Conservation (phyloP, 2,113 vertebrate genomes). For the Platichthys flesus region DNA sequence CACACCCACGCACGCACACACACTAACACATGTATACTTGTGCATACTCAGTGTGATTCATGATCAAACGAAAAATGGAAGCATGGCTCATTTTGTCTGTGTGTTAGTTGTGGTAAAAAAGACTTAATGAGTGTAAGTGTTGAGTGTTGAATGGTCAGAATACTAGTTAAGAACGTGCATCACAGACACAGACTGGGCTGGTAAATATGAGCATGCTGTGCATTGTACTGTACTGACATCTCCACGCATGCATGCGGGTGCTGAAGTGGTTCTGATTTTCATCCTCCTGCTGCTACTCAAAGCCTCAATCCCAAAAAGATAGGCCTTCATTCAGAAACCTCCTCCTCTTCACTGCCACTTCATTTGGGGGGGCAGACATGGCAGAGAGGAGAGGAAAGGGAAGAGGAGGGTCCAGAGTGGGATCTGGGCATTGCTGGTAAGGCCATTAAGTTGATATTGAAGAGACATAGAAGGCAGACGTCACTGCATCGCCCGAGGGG, state of each 20-base stretch:
- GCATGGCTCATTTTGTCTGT: not conserved
- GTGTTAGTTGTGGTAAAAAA: not conserved
- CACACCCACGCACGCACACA: conserved; percentile 15
- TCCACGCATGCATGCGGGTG: not conserved
- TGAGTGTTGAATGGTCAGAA: too few species aligned
- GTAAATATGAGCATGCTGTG: not conserved
- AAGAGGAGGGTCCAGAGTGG: too few species aligned
- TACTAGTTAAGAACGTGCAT: not conserved
- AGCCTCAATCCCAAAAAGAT: not conserved
- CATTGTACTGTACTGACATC: not conserved
- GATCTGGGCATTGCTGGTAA: not conserved
- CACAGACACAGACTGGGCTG: not conserved
- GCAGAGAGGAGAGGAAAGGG: too few species aligned
- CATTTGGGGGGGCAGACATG: too few species aligned
- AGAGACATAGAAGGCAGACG: not conserved
- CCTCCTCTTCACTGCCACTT: not conserved
- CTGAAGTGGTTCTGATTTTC: not conserved
- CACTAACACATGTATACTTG: too few species aligned
- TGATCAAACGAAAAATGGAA: not conserved
- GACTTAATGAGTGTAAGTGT: too few species aligned
- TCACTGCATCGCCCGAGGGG: not conserved
- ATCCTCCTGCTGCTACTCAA: not conserved
- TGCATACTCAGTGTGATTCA: not conserved
- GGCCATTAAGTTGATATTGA: not conserved
- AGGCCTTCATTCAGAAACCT: not conserved